Conservation (phyloP, 2,797 vertebrate species). For the Pseudomugil gertrudae region DNA sequence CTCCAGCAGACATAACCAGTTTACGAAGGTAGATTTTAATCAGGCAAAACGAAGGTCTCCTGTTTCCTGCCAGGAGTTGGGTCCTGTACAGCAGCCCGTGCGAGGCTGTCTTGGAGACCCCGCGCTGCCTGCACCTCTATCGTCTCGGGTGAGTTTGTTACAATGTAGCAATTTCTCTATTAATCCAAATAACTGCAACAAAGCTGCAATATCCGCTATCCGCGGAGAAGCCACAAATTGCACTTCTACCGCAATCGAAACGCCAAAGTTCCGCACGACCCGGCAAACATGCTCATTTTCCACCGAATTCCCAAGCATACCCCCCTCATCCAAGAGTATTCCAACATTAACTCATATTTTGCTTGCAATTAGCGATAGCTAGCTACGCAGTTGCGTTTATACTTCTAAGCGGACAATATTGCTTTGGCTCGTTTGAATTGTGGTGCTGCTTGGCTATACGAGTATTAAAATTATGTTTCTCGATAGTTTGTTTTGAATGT, state of each 20-base stretch:
- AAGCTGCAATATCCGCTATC: constrained; percentile 79
- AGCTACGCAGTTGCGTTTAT: constrained; percentile 72
- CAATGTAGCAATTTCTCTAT: constrained; percentile 94
- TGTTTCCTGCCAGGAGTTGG: constrained; percentile 84
- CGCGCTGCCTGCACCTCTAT: constrained; percentile 97
- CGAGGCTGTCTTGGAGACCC: constrained; percentile 97
- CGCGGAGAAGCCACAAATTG: constrained; percentile 60
- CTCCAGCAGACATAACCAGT: background rate
- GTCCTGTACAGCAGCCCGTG: constrained; percentile 96
- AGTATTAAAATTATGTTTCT: constrained; percentile 52
- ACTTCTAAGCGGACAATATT: constrained; percentile 23
- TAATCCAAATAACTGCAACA: constrained; percentile 87
- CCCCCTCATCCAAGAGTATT: constrained; percentile 86
- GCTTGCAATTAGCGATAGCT: constrained; percentile 77
- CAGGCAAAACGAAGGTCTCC: constrained; percentile 78
- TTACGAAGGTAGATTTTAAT: constrained; percentile 46
- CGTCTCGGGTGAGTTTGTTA: constrained; percentile 99
- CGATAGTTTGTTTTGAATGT: constrained; percentile 82
- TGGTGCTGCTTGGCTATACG: constrained; percentile 14
- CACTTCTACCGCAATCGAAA: constrained; percentile 50
- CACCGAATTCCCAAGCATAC: constrained; percentile 88
- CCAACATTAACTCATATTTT: constrained; percentile 88
- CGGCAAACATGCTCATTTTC: constrained; percentile 73
- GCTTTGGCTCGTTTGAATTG: constrained; percentile 12
- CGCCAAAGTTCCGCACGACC: constrained; percentile 63